Conservation (phyloP, 2,888 invertebrate species). For the Mythimna lalbum region DNA sequence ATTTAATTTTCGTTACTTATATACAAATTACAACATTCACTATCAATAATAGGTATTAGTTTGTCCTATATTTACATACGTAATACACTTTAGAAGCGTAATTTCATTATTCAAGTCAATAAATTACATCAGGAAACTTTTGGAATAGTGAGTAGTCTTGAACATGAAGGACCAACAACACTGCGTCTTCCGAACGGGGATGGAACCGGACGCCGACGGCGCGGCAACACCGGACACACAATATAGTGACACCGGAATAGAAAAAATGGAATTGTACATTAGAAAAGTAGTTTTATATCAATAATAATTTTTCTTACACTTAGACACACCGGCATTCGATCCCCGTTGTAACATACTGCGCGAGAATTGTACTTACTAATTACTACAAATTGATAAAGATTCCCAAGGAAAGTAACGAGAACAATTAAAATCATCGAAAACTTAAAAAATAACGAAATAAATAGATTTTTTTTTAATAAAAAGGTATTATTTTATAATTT, state of each 20-base stretch:
- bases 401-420: constrained; percentile 90
- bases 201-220: constrained; percentile 64
- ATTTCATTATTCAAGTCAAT: constrained; percentile 86
- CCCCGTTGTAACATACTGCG: constrained; percentile 75
- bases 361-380: constrained; percentile 81
- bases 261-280: constrained; percentile 86
- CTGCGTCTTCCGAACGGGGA: constrained; percentile 72
- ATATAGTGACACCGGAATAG: constrained; percentile 75
- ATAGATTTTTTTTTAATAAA: constrained; percentile 81
- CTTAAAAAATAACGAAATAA: constrained; percentile 90
- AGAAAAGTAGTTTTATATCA: constrained; percentile 76
- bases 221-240: constrained; percentile 48
- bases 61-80: constrained; percentile 90
- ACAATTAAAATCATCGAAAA: constrained; percentile 89
- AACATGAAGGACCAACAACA: constrained; percentile 80
- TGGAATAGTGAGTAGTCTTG: constrained; percentile 82
- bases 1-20: constrained; percentile 91
- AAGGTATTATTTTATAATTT: constrained; percentile 72
- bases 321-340: constrained; percentile 65
- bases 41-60: constrained; percentile 89
- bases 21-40: constrained; percentile 91
- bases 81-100: constrained; percentile 90
- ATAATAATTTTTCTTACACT: constrained; percentile 53
- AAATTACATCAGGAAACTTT: constrained; percentile 88
- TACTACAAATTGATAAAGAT: constrained; percentile 87